Conservation (phyloP, 2,113 vertebrate species). For the Galbula dea region DNA sequence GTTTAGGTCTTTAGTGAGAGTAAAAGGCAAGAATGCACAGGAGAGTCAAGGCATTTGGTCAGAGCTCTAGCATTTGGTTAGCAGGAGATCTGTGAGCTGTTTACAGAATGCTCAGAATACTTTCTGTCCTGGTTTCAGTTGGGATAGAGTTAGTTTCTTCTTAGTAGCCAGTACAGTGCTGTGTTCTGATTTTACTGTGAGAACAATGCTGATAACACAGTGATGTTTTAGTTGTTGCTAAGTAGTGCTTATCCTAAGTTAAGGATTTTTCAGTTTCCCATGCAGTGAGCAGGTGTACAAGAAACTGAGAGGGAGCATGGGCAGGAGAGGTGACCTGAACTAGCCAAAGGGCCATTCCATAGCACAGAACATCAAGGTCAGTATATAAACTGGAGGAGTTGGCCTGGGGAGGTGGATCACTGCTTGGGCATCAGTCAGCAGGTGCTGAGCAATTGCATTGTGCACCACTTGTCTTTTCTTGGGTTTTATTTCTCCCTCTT, state of each 20-base stretch:
- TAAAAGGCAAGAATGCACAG: neutral
- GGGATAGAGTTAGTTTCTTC: neutral
- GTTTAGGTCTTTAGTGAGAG: neutral
- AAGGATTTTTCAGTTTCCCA: neutral
- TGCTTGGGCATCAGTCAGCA: neutral
- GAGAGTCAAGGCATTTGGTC: neutral
- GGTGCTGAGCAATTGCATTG: neutral
- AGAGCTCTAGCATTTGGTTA: neutral
- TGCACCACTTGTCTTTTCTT: neutral
- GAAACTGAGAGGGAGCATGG: neutral
- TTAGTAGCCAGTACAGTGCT: neutral
- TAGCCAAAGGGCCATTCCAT: neutral
- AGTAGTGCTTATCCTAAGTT: neutral
- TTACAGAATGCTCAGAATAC: neutral
- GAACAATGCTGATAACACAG: neutral
- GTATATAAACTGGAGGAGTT: neutral
- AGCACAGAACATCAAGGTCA: neutral
- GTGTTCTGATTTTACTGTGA: neutral
- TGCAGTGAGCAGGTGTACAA: neutral
- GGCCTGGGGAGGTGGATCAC: too few species aligned
- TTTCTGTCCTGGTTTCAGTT: neutral
- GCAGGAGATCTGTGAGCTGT: accelerated
- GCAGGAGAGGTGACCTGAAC: neutral
- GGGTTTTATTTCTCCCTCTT: neutral
- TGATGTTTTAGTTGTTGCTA: neutral